phyloP scores from a whole-genome alignment of 30 jellyfish, hydroid and myxozoan genomes.

The Catostylus mosaicus region DNA sequence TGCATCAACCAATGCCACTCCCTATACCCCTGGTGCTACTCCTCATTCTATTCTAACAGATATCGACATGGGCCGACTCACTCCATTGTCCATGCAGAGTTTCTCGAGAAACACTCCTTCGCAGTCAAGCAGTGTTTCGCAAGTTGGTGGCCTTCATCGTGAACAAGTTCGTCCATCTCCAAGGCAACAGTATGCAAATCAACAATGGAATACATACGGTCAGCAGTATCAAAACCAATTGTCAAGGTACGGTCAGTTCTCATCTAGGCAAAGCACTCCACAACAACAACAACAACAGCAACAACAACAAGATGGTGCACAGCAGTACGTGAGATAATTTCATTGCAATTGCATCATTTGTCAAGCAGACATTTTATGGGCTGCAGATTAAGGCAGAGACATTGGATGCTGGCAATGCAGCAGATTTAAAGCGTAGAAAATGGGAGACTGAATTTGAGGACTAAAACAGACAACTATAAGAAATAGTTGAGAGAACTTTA shows the following conservation, averaged over 20 bases:
- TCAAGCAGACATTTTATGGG: no score
- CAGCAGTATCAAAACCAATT: conserved; percentile 54
- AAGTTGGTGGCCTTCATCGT: conserved; percentile 37
- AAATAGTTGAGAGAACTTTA: no score
- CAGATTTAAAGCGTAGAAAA: no score
- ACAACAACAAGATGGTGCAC: conserved; percentile 53
- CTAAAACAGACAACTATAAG: no score
- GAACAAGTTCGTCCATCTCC: conserved; percentile 68
- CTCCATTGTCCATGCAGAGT: conserved; percentile 55
- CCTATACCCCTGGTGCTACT: conserved; percentile 98
- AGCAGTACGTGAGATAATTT: conserved; percentile 41
- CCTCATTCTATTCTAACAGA: conserved; percentile 82
- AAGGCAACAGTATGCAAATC: conserved; percentile 53
- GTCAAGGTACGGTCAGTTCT: conserved; percentile 33
- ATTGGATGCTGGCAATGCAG: no score
- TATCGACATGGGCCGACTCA: conserved; percentile 62
- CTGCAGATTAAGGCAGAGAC: no score
- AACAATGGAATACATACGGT: conserved; percentile 68
- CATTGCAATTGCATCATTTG: neutral
- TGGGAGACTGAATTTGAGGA: no score
- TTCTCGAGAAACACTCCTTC: conserved; percentile 64
- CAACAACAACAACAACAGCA: conserved; percentile 53
- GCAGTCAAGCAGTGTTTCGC: conserved; percentile 46
- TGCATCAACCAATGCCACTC: conserved; percentile 73
- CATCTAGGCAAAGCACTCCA: conserved; percentile 53